phyloP scores from a whole-genome alignment of 2,888 invertebrate species.

The Xanthia icteritia region DNA sequence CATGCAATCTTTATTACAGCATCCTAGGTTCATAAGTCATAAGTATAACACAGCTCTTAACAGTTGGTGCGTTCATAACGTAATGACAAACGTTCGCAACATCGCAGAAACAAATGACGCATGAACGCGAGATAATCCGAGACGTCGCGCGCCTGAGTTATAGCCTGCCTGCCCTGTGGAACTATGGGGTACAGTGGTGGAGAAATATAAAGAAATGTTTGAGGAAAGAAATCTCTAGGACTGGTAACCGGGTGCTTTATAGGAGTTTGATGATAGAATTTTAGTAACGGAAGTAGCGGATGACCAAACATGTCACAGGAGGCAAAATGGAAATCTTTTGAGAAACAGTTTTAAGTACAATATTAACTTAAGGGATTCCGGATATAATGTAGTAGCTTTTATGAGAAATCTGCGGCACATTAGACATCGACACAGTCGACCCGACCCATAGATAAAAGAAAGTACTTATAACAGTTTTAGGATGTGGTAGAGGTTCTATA shows the following conservation, averaged over 20 bases:
- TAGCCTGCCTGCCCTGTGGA: neutral
- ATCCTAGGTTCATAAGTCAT: neutral
- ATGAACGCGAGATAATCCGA: constrained; percentile 62
- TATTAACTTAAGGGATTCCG: neutral
- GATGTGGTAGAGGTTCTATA: too few species aligned
- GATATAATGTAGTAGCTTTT: neutral
- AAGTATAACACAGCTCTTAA: neutral
- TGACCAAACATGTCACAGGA: neutral
- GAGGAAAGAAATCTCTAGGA: neutral
- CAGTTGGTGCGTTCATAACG: constrained; percentile 18
- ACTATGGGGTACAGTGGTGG: neutral
- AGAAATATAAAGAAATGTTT: neutral
- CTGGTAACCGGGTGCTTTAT: neutral
- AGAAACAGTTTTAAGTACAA: too few species aligned
- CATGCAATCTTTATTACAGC: neutral
- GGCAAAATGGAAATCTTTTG: too few species aligned
- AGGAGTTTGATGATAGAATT: neutral
- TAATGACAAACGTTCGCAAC: constrained; percentile 36
- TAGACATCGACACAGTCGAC: too few species aligned
- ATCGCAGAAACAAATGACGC: constrained; percentile 58
- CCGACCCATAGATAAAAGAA: neutral
- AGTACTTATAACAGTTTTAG: too few species aligned
- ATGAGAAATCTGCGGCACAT: neutral
- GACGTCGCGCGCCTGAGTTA: constrained; percentile 53
- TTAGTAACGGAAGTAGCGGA: neutral